Conservation (phyloP, 2,888 invertebrate species). For the Cenopis cana region DNA sequence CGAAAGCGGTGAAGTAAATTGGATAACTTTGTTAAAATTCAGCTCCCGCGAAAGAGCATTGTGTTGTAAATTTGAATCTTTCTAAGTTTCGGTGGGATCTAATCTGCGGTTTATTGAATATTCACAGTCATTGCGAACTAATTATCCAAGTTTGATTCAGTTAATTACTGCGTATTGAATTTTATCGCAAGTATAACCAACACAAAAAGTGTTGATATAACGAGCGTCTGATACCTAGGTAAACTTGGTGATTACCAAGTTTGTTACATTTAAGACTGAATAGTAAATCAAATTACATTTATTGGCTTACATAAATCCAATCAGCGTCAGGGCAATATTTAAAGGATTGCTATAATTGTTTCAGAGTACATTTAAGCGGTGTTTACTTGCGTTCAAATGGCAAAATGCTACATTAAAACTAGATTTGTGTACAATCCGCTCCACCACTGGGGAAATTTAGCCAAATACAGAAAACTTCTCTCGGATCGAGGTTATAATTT, state of each 20-base stretch:
- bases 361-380: slow-evolving; percentile 6
- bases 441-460: slow-evolving; percentile 55
- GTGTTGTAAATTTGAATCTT: slow-evolving; percentile 38
- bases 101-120: slow-evolving; percentile 33
- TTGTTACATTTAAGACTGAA: neutral
- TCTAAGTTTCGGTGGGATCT: slow-evolving; percentile 16
- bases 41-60: slow-evolving; percentile 33
- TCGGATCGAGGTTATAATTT: slow-evolving; percentile 64
- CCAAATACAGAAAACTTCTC: slow-evolving; percentile 59
- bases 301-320: neutral
- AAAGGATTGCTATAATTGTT: slow-evolving; percentile 18
- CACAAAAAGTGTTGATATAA: neutral
- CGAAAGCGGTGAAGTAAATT: slow-evolving; percentile 39
- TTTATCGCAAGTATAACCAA: neutral
- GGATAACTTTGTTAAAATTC: slow-evolving; percentile 39
- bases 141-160: slow-evolving; percentile 27
- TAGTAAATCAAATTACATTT: neutral
- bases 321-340: neutral
- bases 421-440: slow-evolving; percentile 43
- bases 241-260: neutral
- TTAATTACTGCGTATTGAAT: slow-evolving; percentile 21
- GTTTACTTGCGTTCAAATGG: slow-evolving; percentile 30
- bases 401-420: slow-evolving; percentile 35
- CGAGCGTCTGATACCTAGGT: neutral
- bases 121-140: slow-evolving; percentile 14